A percentile compares a stretch with the other conserved stretches of the same genome.
Conservation (phyloP, 2,797 vertebrate species). For the Sebastes iracundus region DNA sequence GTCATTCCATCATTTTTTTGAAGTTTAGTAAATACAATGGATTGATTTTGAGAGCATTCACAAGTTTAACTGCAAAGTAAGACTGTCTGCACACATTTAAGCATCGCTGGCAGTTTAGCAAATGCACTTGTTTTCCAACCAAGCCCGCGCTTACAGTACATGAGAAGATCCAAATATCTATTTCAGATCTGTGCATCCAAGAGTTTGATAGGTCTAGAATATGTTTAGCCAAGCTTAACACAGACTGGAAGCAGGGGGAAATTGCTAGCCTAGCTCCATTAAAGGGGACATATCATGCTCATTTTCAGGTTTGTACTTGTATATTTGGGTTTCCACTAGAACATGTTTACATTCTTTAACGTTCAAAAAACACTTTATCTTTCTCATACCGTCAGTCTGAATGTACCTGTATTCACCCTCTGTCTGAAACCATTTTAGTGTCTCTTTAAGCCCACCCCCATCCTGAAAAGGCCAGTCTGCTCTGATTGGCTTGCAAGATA, state of each 20-base stretch:
- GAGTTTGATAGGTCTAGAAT: not conserved
- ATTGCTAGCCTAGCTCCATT: not conserved
- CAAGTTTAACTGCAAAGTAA: not conserved
- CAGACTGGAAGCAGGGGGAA: not conserved
- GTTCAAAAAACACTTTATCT: not conserved
- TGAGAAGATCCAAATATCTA: not conserved
- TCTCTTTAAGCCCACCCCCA: not conserved
- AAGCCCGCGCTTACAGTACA: not conserved
- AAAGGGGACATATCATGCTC: not conserved
- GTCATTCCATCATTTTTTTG: not conserved
- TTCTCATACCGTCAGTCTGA: no score
- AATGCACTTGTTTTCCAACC: not conserved
- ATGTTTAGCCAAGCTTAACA: not conserved
- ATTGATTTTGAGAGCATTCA: not conserved
- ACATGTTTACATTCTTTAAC: not conserved
- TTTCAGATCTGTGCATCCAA: not conserved
- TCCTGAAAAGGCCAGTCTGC: not conserved
- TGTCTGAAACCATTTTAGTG: not conserved
- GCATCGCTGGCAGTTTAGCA: not conserved
- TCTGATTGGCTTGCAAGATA: not conserved
- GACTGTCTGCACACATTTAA: not conserved
- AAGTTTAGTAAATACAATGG: conserved; percentile 5
- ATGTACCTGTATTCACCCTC: not conserved
- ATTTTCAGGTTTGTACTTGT: not conserved
- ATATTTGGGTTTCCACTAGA: not conserved